Percentiles rank a stretch among this genome's conserved stretches.
Conservation (phyloP, 1,140 invertebrate genomes). For the Zophobas atratus region DNA sequence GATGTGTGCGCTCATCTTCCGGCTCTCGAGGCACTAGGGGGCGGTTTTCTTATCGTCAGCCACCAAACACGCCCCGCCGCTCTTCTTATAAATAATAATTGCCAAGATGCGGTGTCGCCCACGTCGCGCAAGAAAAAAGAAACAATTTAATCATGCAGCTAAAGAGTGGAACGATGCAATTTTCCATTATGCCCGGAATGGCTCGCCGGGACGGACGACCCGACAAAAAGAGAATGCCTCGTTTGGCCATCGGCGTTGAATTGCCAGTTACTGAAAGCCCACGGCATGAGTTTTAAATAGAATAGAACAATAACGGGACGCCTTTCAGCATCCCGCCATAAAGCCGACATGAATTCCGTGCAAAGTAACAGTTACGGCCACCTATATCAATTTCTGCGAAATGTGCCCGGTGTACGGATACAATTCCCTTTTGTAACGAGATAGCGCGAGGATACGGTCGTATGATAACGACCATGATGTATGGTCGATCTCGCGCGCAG, state of each 20-base stretch:
- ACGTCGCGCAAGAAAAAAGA: constrained; percentile 12
- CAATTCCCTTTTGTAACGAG: constrained; percentile 47
- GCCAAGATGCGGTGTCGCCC: not conserved
- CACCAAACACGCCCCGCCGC: not conserved
- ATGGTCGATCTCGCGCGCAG: constrained; percentile 32
- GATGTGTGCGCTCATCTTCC: not conserved
- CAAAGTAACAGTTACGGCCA: constrained; percentile 47
- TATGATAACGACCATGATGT: constrained; percentile 42
- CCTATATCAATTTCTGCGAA: constrained; percentile 47
- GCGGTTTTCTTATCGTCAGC: not conserved
- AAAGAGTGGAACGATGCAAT: constrained; percentile 51
- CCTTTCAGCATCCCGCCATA: constrained; percentile 43
- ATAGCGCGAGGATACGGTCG: constrained; percentile 35
- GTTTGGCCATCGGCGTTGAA: constrained; percentile 44
- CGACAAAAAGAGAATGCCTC: constrained; percentile 37
- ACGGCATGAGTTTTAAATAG: constrained; percentile 54
- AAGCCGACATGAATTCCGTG: constrained; percentile 47
- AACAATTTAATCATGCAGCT: constrained; percentile 53
- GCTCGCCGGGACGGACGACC: constrained; percentile 9
- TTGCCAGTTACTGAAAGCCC: constrained; percentile 50
- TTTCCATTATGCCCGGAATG: constrained; percentile 48
- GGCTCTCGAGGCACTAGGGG: not conserved
- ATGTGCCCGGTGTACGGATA: constrained; percentile 25
- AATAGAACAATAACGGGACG: constrained; percentile 52
- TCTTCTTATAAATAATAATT: constrained; percentile 29